phyloP scores from a whole-genome alignment of 2,113 vertebrate genomes.

The Phrynocephalus versicolor region DNA sequence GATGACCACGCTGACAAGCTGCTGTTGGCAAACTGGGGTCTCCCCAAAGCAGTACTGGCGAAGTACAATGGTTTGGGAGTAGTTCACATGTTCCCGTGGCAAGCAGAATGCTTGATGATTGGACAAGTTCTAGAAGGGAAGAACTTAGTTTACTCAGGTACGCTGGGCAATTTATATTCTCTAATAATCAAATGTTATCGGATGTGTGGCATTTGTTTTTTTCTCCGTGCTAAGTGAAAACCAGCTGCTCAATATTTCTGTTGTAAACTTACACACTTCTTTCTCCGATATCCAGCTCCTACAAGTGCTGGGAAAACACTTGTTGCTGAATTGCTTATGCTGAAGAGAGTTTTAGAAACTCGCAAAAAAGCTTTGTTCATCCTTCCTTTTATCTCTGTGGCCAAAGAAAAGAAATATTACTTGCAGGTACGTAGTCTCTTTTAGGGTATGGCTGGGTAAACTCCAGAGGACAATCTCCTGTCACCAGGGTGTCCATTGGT shows the following conservation, averaged over 20 bases:
- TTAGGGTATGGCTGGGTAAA: not conserved
- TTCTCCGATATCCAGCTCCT: conserved; percentile 79
- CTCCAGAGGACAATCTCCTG: not conserved
- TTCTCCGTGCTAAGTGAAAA: not conserved
- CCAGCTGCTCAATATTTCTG: not conserved
- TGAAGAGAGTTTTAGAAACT: conserved; percentile 93
- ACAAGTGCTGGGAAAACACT: conserved; percentile 98
- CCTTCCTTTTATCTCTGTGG: conserved; percentile 95
- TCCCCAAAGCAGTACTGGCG: conserved; percentile 86
- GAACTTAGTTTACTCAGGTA: conserved; percentile 96
- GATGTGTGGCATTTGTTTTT: not conserved
- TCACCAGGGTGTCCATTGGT: too few relatives aligned
- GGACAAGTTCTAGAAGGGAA: conserved; percentile 89
- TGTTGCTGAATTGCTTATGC: conserved; percentile 91
- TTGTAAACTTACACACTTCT: not conserved
- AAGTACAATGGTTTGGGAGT: conserved; percentile 88
- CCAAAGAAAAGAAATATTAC: conserved; percentile 95
- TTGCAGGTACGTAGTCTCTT: conserved; percentile 81
- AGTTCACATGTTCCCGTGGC: conserved; percentile 94
- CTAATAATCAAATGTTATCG: not conserved
- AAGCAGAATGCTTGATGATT: conserved; percentile 92
- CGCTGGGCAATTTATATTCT: not conserved
- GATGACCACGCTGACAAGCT: conserved; percentile 82
- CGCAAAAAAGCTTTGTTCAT: conserved; percentile 93
- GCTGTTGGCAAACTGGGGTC: conserved; percentile 91